Evolutionary conservation across 1,140 invertebrate species (phyloP).

Genomic region (Orchesella cincta): DNA sequence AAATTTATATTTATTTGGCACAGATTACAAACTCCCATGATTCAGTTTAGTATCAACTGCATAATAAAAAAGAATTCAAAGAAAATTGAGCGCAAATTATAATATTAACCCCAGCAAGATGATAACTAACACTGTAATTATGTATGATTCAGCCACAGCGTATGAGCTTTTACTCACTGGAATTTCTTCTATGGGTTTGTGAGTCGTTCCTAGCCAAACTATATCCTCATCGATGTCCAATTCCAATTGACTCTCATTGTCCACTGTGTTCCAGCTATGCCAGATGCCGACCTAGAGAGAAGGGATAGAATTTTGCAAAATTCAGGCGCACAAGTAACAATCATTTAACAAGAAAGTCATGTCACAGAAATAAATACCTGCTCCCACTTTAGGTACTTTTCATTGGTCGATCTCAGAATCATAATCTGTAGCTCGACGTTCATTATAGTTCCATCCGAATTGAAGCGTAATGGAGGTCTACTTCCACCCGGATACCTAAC

Average conservation of each 20-base stretch:
- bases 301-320: too few relatives aligned
- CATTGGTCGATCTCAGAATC: slow-evolving; percentile 80
- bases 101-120: too few relatives aligned
- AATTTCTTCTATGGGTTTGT: slow-evolving; percentile 92
- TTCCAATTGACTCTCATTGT: slow-evolving; percentile 71
- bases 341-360: not conserved
- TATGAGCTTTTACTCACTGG: too few relatives aligned
- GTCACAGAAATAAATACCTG: slow-evolving; percentile 63
- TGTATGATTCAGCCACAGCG: too few relatives aligned
- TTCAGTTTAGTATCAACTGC: too few relatives aligned
- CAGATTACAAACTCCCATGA: too few relatives aligned
- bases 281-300: slow-evolving; percentile 78
- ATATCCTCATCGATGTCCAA: slow-evolving; percentile 99
- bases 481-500: slow-evolving; percentile 33
- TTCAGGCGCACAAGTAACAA: too few relatives aligned
- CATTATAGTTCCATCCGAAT: slow-evolving; percentile 82
- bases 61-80: too few relatives aligned
- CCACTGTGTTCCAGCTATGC: slow-evolving; percentile 73
- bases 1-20: too few relatives aligned
- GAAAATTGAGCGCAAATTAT: too few relatives aligned
- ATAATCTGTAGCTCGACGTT: slow-evolving; percentile 87
- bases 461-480: slow-evolving; percentile 81
- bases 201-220: slow-evolving; percentile 93
- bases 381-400: slow-evolving; percentile 79
- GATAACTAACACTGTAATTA: too few relatives aligned